These are phyloP conservation scores for Rhagonycha lutea DNA, from an alignment of 2,888 invertebrate species.

Conservation along the genomic window DNA sequence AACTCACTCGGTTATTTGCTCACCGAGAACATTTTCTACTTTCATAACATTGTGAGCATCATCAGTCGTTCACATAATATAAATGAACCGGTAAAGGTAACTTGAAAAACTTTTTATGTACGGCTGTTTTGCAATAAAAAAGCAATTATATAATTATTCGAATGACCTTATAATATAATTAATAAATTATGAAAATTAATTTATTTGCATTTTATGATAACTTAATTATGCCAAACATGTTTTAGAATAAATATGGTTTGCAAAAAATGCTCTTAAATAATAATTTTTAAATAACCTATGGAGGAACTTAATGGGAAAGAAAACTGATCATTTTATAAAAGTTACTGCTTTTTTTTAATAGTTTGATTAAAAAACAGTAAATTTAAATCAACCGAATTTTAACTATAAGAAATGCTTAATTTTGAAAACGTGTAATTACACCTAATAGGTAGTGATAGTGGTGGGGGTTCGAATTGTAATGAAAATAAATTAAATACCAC, in stretches of 20 bases:
- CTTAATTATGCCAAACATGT: not conserved
- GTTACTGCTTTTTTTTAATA: not conserved
- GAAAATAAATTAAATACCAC: slow-evolving; percentile 17
- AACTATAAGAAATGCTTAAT: not conserved
- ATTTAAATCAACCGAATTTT: not conserved
- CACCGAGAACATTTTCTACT: no score
- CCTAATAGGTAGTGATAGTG: not conserved
- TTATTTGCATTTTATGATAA: not conserved
- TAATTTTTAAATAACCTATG: not conserved
- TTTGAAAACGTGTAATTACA: not conserved
- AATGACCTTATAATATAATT: not conserved
- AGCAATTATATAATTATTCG: not conserved
- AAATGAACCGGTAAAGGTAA: not conserved
- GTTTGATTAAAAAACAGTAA: not conserved
- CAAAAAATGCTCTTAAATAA: not conserved
- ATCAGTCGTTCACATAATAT: not conserved
- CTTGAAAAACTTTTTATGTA: not conserved
- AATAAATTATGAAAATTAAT: not conserved
- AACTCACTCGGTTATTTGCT: no score
- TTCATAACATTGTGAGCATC: not conserved
- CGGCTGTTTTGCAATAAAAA: no score
- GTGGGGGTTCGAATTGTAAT: not conserved
- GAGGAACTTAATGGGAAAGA: not conserved
- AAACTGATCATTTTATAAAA: not conserved
- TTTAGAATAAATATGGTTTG: not conserved